phyloP scores from a whole-genome alignment of 2,113 vertebrate genomes.

The Barnardius zonarius region DNA sequence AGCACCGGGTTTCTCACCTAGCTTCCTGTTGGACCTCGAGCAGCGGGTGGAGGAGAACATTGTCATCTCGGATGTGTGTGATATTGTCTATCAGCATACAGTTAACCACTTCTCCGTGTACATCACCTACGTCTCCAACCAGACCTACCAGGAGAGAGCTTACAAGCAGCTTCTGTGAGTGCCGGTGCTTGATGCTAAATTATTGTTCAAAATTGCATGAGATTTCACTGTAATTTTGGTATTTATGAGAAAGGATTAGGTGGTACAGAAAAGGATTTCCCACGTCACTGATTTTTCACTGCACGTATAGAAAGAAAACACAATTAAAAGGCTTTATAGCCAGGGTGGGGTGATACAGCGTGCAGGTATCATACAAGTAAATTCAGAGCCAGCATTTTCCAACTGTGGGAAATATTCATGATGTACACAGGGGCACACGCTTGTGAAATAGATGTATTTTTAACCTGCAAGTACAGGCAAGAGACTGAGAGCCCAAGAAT shows the following conservation, averaged over 20 bases:
- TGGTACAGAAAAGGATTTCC: background rate
- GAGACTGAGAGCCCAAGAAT: background rate
- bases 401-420: background rate
- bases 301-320: background rate
- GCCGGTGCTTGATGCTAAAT: background rate
- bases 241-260: background rate
- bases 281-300: background rate
- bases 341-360: background rate
- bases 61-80: constrained; percentile 91
- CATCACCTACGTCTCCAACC: constrained; percentile 93
- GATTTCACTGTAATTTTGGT: background rate
- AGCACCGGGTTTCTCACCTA: constrained; percentile 55
- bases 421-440: background rate
- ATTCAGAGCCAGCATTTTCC: background rate
- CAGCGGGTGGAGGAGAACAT: constrained; percentile 92
- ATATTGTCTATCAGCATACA: constrained; percentile 88
- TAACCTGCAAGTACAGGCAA: background rate
- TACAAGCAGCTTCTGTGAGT: constrained; percentile 94
- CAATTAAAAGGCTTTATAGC: background rate
- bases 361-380: background rate
- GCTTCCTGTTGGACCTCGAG: constrained; percentile 93
- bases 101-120: constrained; percentile 87
- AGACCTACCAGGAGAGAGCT: constrained; percentile 94
- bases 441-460: background rate
- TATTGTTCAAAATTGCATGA: background rate